Evolutionary conservation across 30 jellyfish, hydroid and myxozoan genomes (phyloP), one percentile per base, ranked within the genome.

Genomic region (Cassiopea xamachana): DNA sequence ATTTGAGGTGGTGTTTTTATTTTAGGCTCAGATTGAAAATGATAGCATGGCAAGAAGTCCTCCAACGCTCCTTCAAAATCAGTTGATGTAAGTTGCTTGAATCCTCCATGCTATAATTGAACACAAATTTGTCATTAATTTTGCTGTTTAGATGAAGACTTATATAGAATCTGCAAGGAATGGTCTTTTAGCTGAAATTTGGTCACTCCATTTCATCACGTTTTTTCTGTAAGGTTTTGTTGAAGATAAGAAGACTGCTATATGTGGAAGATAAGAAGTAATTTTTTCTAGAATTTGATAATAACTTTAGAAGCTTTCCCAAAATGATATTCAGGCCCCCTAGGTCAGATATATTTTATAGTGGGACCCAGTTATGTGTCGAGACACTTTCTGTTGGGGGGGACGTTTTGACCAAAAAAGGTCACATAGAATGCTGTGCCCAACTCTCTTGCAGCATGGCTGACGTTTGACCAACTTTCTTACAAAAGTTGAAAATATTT

Each of bases 11-110:
- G 39, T 27, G 39, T 27, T 27, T 27, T 27, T 0, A 27, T 77
- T 81, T 1, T 77, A 94, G 98, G 98, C 98, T 27, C 94, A 90
- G 55, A 76, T 60, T 80, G 98, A 94, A 73, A 88, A 91, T 77
- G 79, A 77, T 39, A 77, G 82, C 48, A 44, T 94, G 64, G 14
- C 50, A 45, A 85, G 97, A 19, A 84, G 94, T 12, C 88, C 98
- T 1, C 97, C 98, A n/a, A 75, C 75, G 68, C 92, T 94, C 7
- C 79, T 94, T 17, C 92, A 88, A 76, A 85, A 75, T 1, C 98
- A 94, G 70, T 94, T 94, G 8, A 83, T 69, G 98, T 94, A 90
- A 62, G 97, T 60, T 7, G 48, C 39, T 5, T 2, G 15, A 4
- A 2, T 17, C 74, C 6, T 64, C 74, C 15, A 14, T 64, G 2